Conservation (phyloP, 2,797 vertebrate genomes). For the Triplophysa bombifrons region DNA sequence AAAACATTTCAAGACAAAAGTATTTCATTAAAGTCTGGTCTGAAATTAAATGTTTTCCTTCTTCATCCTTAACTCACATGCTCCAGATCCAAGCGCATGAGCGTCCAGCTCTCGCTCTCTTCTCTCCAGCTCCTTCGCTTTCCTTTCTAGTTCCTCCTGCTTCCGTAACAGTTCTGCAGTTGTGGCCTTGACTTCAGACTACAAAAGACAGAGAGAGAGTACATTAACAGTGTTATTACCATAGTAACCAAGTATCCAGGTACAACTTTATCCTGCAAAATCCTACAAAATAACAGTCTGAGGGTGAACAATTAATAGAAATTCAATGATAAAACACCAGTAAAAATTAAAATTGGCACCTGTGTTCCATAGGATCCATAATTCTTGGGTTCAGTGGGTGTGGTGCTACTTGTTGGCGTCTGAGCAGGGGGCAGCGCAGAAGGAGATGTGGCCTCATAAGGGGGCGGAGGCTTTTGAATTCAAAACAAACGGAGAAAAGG, state of each 20-base stretch:
- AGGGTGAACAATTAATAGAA: background rate
- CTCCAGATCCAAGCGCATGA: constrained; percentile 77
- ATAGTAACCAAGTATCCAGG: background rate
- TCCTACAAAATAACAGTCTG: background rate
- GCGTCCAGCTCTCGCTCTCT: constrained; percentile 89
- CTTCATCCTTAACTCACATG: constrained; percentile 70
- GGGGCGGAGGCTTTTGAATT: constrained; percentile 68
- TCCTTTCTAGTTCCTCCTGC: constrained; percentile 95
- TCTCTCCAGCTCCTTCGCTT: constrained; percentile 89
- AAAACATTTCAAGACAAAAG: background rate
- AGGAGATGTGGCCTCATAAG: constrained; percentile 73
- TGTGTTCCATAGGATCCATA: constrained; percentile 91
- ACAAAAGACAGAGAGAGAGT: constrained; percentile 18
- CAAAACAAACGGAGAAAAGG: constrained; percentile 2
- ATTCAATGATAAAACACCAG: background rate
- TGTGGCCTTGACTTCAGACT: constrained; percentile 72
- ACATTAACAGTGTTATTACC: background rate
- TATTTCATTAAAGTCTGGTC: background rate
- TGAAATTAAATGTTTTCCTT: background rate
- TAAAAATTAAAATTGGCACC: constrained; percentile 68
- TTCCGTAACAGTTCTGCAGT: constrained; percentile 88
- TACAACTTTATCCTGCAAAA: background rate
- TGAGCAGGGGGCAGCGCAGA: constrained; percentile 67
- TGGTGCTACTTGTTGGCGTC: constrained; percentile 79
- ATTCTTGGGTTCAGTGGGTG: constrained; percentile 87